Evolutionary conservation across 1,140 invertebrate species (phyloP), one percentile per base, ranked within the genome.

Genomic region (Hyposmocoma kahamanoa): DNA sequence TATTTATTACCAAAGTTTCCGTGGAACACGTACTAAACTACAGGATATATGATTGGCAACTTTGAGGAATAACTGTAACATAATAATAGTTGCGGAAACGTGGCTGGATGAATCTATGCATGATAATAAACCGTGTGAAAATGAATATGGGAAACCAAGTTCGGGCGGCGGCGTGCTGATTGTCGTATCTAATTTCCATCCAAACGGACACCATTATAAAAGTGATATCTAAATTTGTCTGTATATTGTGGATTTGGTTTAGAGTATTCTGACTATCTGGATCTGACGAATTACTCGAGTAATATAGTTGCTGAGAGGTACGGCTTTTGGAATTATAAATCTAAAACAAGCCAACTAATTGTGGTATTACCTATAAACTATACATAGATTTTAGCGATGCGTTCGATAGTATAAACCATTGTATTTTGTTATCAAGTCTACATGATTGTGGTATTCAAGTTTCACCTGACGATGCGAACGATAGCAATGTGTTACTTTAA

Each of bases 81-180:
- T 60, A 24, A 21, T 60, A 9, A 22, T 60, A 6, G 13, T 61
- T 3, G 57, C 50, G 1, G 64, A 67, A 20, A 59, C 58, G 0
- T 64, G 64, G 61, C 41, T 67, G 10, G 42, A 51, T 32, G 15
- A 18, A 45, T 22, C 19, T 17, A 22, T 50, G 19, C 53, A 42
- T 47, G 48, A 56, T 42, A 20, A 21, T 3, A 53, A 65, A 50
- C 22, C 62, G 8, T 61, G 58, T 32, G 50, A 54, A 36, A 26
- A 48, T 22, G 11, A 48, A 1, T 67, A 59, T 20, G 11, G 46
- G 3, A 43, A 17, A 18, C 0, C 22, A 15, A 39, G 39, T n/a
- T 28, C 17, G 3, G 65, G 65, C 15, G 56, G 58, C 6, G 58
- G 61, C 11, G 51, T 62, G 5, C 22, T 63, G 6, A 64, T 68